Base-by-base conservation (phyloP, 2,888 invertebrate species). In the Megaustenia siamemsis region DNA sequence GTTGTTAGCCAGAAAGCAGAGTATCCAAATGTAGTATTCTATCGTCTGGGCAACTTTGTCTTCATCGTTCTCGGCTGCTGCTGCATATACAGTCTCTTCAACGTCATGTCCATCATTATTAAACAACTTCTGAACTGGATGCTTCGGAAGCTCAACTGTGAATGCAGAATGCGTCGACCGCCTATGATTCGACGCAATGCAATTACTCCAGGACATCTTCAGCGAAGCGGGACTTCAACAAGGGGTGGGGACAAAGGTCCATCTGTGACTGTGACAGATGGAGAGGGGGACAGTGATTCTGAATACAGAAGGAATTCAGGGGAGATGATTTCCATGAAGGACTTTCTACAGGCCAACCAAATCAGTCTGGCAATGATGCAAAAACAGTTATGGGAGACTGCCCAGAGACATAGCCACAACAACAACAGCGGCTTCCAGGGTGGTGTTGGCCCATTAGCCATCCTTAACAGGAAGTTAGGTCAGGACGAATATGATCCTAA, bases 41-140 rank as follows among this genome's bases (percentile, higher is more conserved):
- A 96, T 90, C 93, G 95, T 81, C 92, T 95, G 81, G 95, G 94
- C 80, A 96, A 96, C 90, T 96, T 96, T 90, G 87, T 95, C 43
- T 94, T 96, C 89, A 94, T 96, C 87, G 95, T 96, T 45, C 88
- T 95, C 73, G 96, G 96, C 21, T 96, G 96, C 89, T 96, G 96
- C 91, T 96, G 95, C 91, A 95, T 96, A 84, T 96, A 96, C 92
- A 87, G 94, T 79, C 93, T 96, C 38, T 95, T 96, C 90, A 96
- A 96, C 91, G 96, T 96, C 45, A 96, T 95, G 0, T 96, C 96
- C 68, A 96, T 96, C 87, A 95, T 96, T 84, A 96, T 96, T 90
- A 96, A 96, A 90, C 96, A 96, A 90, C 94, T 95, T 60, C 93
- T 96, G 73, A 96, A 96, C 92, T 95, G 95, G 94, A 92, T 96